Evolutionary conservation across 1,140 invertebrate species (phyloP).

Genomic region (Lordiphosa stackelbergi): DNA sequence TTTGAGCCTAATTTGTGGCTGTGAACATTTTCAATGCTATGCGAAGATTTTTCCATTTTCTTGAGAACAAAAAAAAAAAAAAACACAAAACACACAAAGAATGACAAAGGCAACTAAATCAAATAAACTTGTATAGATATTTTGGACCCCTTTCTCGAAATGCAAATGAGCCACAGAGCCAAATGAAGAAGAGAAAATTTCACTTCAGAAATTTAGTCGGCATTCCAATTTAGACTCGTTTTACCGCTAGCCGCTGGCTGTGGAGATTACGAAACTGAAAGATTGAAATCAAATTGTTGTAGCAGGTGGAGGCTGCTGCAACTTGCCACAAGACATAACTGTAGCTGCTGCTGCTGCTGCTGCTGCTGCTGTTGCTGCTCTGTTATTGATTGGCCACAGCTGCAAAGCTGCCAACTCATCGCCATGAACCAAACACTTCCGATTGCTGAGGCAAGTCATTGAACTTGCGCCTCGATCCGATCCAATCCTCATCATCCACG

Average conservation of each 20-base stretch:
- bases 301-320: constrained; percentile 15
- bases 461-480: constrained; percentile 17
- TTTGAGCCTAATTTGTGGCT: constrained; percentile 65
- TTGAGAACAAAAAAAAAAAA: constrained; percentile 17
- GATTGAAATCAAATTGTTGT: constrained; percentile 7
- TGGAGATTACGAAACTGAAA: constrained; percentile 31
- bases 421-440: constrained; percentile 27
- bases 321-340: constrained; percentile 25
- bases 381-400: constrained; percentile 37
- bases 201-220: constrained; percentile 21
- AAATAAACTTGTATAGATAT: constrained; percentile 7
- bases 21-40: constrained; percentile 50
- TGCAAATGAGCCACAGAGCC: constrained; percentile 31
- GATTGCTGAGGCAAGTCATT: constrained; percentile 33
- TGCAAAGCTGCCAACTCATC: constrained; percentile 33
- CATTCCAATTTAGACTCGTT: constrained; percentile 31
- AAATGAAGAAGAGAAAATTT: constrained; percentile 31
- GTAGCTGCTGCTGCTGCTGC: constrained; percentile 1
- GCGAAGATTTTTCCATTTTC: constrained; percentile 24
- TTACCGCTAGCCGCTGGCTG: constrained; percentile 32
- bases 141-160: constrained; percentile 6
- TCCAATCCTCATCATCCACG: not conserved
- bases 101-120: constrained; percentile 29
- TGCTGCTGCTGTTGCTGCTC: constrained; percentile 13
- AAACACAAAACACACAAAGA: constrained; percentile 1